Evolutionary conservation across 2,888 invertebrate genomes (phyloP).

Genomic region (Camptogramma bilineatum): DNA sequence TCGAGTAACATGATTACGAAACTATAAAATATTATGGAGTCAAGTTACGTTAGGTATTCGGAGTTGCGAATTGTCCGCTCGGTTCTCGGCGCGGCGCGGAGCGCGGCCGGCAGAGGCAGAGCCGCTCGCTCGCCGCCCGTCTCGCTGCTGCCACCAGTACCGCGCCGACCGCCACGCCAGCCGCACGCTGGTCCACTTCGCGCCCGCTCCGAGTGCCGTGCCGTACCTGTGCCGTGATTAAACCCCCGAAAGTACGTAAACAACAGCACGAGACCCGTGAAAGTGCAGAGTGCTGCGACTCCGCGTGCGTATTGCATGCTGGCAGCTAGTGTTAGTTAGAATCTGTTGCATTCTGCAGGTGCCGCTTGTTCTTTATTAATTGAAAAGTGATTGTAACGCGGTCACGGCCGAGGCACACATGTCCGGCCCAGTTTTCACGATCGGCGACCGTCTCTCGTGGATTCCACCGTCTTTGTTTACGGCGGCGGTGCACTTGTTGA

Average conservation of each 20-base stretch:
- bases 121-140: not conserved
- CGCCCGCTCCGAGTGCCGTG: conserved; percentile 50
- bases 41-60: conserved; percentile 77
- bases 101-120: conserved; percentile 40
- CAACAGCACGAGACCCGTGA: conserved; percentile 63
- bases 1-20: conserved; percentile 81
- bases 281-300: conserved; percentile 67
- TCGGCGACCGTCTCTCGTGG: conserved; percentile 67
- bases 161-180: conserved; percentile 56
- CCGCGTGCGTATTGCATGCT: conserved; percentile 64
- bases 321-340: conserved; percentile 62
- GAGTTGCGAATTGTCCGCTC: conserved; percentile 67
- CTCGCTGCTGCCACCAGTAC: conserved; percentile 49
- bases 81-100: conserved; percentile 43
- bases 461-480: conserved; percentile 79
- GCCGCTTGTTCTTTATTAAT: conserved; percentile 78
- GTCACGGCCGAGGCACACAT: conserved; percentile 83
- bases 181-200: conserved; percentile 50
- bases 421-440: conserved; percentile 85
- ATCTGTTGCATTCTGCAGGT: conserved; percentile 81
- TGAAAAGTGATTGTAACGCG: conserved; percentile 85
- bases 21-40: conserved; percentile 82
- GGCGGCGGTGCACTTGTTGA: conserved; percentile 66
- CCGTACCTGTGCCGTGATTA: conserved; percentile 66
- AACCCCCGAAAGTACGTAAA: conserved; percentile 73